These are phyloP conservation scores for Rhopalosiphum padi DNA, from an alignment of 1,140 invertebrate species.

Conservation along the genomic window DNA sequence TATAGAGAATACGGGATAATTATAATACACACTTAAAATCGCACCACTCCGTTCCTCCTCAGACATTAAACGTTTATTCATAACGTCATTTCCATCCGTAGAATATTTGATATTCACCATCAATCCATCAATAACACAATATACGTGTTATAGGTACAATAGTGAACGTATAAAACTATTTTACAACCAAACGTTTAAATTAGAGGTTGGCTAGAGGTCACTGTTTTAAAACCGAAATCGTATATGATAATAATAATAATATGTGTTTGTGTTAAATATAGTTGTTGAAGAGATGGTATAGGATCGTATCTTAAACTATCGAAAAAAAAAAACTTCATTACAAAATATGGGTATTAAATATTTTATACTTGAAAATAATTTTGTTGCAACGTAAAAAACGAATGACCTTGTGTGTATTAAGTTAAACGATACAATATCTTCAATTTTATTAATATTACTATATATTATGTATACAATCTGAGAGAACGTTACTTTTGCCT, in stretches of 20 bases:
- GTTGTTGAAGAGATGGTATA: background rate
- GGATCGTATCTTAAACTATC: background rate
- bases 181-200: background rate
- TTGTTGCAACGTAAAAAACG: background rate
- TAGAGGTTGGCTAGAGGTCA: background rate
- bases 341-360: background rate
- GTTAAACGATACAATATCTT: background rate
- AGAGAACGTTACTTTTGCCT: background rate
- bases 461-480: background rate
- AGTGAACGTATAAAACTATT: background rate
- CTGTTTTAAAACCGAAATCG: background rate
- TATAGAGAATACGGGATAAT: background rate
- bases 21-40: background rate
- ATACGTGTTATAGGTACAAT: background rate
- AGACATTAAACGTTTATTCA: background rate
- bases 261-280: background rate
- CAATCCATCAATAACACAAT: background rate
- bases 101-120: background rate
- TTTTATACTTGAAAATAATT: conserved; percentile 7
- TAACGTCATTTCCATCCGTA: background rate
- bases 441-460: background rate
- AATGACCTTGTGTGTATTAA: background rate
- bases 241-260: background rate
- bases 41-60: background rate
- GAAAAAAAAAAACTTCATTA: background rate